phyloP scores from a whole-genome alignment of 2,888 invertebrate genomes.

The Pseudococcus viburni region DNA sequence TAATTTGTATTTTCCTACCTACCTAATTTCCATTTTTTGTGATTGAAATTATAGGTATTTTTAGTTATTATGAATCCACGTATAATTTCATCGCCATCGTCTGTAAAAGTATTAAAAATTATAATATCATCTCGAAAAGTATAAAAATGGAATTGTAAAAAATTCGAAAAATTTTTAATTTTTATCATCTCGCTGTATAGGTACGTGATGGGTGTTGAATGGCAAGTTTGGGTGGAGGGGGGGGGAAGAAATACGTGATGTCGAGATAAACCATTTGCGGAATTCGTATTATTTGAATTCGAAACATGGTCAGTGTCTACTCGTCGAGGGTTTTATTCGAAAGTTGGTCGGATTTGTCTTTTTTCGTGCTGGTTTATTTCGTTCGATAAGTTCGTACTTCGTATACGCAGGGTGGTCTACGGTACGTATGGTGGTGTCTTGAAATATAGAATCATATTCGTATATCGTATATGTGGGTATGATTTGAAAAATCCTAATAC shows the following conservation, averaged over 20 bases:
- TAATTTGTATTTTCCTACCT: no score
- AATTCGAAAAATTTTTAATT: not conserved
- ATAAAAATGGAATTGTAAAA: not conserved
- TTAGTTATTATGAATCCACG: no score
- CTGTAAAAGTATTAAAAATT: not conserved
- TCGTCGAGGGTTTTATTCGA: not conserved
- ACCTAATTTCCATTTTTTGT: no score
- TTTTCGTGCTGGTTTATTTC: slow-evolving; percentile 30
- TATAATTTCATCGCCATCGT: no score
- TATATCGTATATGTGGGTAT: not conserved
- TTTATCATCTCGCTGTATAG: not conserved
- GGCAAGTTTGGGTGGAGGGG: not conserved
- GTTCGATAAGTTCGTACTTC: slow-evolving; percentile 2
- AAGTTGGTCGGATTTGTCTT: slow-evolving; percentile 13
- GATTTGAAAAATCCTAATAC: slow-evolving; percentile 13
- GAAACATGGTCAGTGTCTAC: slow-evolving; percentile 15
- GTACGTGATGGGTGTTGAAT: not conserved
- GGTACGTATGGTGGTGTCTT: not conserved
- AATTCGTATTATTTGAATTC: slow-evolving; percentile 4
- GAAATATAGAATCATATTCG: not conserved
- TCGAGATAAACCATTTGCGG: slow-evolving; percentile 5
- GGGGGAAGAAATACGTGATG: not conserved
- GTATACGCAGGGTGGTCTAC: not conserved
- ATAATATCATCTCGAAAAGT: not conserved
- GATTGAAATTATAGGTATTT: no score